Evolutionary conservation across 2,113 vertebrate genomes (phyloP).

Genomic region (Dicerorhinus sumatrensis): DNA sequence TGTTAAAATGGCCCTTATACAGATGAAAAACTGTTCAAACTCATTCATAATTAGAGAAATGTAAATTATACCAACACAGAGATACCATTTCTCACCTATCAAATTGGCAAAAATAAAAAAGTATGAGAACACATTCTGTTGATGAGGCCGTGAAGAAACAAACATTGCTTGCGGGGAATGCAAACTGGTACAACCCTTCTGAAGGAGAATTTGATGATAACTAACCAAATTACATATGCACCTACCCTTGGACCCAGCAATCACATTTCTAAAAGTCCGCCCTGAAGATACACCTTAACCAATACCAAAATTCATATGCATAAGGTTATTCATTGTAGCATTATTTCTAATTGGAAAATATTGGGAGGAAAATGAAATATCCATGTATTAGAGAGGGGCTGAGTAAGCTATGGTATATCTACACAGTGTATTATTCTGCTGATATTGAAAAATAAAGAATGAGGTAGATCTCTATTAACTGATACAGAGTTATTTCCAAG

Average conservation of each 20-base stretch:
- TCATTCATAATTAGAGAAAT: neutral
- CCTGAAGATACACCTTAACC: neutral
- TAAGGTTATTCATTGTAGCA: neutral
- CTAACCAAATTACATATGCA: neutral
- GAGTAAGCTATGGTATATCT: neutral
- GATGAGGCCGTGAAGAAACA: neutral
- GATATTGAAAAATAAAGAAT: neutral
- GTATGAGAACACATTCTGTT: neutral
- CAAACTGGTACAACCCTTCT: neutral
- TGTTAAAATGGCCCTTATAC: neutral
- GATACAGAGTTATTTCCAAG: neutral
- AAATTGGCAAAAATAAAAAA: neutral
- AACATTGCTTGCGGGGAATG: neutral
- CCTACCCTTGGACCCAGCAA: neutral
- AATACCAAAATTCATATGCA: neutral
- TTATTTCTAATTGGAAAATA: constrained; percentile 2
- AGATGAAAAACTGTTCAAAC: neutral
- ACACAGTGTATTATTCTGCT: neutral
- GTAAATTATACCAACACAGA: neutral
- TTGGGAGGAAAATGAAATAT: neutral
- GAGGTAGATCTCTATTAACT: neutral
- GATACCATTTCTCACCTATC: neutral
- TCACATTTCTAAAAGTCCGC: neutral
- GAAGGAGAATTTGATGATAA: neutral
- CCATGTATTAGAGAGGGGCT: neutral